These are phyloP conservation scores for Bombus pascuorum DNA, from an alignment of 1,140 invertebrate species.

Conservation along the genomic window DNA sequence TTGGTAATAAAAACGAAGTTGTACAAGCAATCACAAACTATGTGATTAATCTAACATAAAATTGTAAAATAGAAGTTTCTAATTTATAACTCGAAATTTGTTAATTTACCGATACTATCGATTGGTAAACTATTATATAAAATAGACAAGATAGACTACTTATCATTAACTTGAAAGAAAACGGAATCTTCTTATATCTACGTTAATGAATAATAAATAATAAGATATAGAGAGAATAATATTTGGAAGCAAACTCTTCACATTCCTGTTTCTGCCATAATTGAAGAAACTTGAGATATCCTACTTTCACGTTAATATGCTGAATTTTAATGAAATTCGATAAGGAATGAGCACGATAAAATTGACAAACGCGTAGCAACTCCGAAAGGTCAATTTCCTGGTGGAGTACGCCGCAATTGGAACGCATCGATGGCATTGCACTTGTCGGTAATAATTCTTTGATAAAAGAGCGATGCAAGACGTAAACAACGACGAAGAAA, in stretches of 20 bases:
- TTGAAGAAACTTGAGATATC: neutral
- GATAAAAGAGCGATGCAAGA: constrained; percentile 14
- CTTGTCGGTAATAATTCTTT: constrained; percentile 37
- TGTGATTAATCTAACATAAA: too few species aligned
- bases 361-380: neutral
- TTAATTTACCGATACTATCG: neutral
- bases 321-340: neutral
- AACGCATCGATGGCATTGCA: constrained; percentile 22
- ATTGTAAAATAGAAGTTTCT: too few species aligned
- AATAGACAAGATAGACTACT: neutral
- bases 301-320: neutral
- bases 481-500: constrained; percentile 29
- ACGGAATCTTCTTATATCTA: neutral
- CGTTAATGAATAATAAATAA: neutral
- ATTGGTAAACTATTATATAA: neutral
- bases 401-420: neutral
- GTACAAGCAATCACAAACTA: neutral
- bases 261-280: too few species aligned
- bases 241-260: neutral
- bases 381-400: neutral
- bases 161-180: neutral
- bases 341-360: neutral
- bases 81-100: too few species aligned
- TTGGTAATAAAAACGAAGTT: too few species aligned
- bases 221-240: neutral